phyloP scores from a whole-genome alignment of 2,888 invertebrate species.

The Lasioglossum pauxillum region DNA sequence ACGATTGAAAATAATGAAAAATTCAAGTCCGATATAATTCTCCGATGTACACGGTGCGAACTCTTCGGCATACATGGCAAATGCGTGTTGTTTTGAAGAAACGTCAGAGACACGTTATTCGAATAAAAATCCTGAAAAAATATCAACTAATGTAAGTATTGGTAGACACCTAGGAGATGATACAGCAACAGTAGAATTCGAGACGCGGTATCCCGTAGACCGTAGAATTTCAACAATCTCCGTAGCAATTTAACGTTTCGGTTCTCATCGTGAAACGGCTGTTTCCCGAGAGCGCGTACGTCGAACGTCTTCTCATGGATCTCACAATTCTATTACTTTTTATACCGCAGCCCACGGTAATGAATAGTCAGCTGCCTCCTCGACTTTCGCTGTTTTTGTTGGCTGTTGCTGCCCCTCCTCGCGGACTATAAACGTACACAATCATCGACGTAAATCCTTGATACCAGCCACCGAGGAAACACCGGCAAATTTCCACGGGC shows the following conservation, averaged over 20 bases:
- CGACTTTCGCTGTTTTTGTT: conserved; percentile 62
- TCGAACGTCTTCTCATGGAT: conserved; percentile 39
- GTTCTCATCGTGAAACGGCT: conserved; percentile 27
- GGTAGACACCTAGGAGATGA: not conserved
- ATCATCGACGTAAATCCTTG: conserved; percentile 20
- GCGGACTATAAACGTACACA: not conserved
- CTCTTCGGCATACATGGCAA: too few relatives aligned
- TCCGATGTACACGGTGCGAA: too few relatives aligned
- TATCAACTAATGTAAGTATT: not conserved
- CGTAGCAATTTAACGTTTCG: not conserved
- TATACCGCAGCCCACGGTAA: conserved; percentile 25
- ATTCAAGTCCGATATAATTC: too few relatives aligned
- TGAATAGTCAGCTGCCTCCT: conserved; percentile 41
- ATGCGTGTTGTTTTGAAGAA: too few relatives aligned
- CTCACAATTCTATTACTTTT: conserved; percentile 44
- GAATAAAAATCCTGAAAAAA: not conserved
- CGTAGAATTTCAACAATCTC: not conserved
- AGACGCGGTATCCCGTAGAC: not conserved
- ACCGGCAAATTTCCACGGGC: not conserved
- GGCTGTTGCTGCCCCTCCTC: conserved; percentile 22
- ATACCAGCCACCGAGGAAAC: not conserved
- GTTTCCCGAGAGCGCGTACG: conserved; percentile 6
- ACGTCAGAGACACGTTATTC: not conserved
- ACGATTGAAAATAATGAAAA: not conserved
- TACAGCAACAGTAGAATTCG: not conserved